phyloP scores from a whole-genome alignment of 2,888 invertebrate species.

The Lycaena phlaeas region DNA sequence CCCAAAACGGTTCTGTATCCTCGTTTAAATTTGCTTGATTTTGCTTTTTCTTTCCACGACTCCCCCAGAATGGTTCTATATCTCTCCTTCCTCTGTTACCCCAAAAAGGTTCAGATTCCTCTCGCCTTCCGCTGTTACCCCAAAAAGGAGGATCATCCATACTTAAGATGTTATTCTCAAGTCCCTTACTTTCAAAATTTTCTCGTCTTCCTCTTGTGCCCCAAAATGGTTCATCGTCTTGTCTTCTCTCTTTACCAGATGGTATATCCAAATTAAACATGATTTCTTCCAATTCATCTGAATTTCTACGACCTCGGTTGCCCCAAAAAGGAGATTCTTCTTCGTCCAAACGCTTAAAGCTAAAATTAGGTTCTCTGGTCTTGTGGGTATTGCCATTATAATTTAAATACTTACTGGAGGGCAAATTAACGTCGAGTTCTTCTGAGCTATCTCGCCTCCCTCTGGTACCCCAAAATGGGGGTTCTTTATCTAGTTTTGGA shows the following conservation, averaged over 20 bases:
- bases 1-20: conserved; percentile 39
- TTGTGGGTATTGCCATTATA: background rate
- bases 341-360: background rate
- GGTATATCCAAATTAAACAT: background rate
- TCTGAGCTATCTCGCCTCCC: conserved; percentile 40
- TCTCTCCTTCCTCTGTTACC: conserved; percentile 31
- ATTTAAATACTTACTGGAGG: background rate
- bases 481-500: conserved; percentile 28
- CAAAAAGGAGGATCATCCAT: conserved; percentile 33
- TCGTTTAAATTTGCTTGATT: conserved; percentile 20
- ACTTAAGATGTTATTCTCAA: background rate
- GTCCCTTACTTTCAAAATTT: background rate
- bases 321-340: conserved; percentile 15
- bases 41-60: conserved; percentile 37
- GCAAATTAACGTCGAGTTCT: conserved; percentile 22
- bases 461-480: conserved; percentile 55
- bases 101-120: conserved; percentile 39
- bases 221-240: conserved; percentile 23
- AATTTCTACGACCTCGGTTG: conserved; percentile 10
- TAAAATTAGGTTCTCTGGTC: background rate
- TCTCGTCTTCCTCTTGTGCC: conserved; percentile 27
- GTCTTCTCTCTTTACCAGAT: conserved; percentile 3
- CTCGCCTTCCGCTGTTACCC: conserved; percentile 39
- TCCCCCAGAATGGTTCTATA: conserved; percentile 56
- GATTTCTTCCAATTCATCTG: background rate